A percentile compares a stretch with the other conserved stretches of the same genome.
These are phyloP conservation scores for Sinelater perroti DNA, from an alignment of 2,888 invertebrate genomes.

Conservation along the genomic window DNA sequence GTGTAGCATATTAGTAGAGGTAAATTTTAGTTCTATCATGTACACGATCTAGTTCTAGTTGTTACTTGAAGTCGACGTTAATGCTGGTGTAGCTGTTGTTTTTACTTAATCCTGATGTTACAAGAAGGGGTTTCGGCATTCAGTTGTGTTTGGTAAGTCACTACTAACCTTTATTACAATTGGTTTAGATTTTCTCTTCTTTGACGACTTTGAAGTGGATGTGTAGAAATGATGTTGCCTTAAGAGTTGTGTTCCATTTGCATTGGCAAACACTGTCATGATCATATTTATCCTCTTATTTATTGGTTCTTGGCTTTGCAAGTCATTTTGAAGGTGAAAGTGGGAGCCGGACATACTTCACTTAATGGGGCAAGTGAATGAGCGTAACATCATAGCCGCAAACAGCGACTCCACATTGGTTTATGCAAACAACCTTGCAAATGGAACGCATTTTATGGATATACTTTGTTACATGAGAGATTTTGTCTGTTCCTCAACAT, in stretches of 20 bases:
- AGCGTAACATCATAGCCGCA: too few relatives aligned
- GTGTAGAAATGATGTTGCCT: neutral
- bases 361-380: too few relatives aligned
- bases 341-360: too few relatives aligned
- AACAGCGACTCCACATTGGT: neutral
- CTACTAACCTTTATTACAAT: slow-evolving; percentile 8
- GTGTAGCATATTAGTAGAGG: neutral
- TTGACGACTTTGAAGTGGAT: neutral
- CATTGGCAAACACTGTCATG: too few relatives aligned
- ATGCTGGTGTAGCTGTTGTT: slow-evolving; percentile 8
- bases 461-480: too few relatives aligned
- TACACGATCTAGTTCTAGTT: slow-evolving; percentile 10
- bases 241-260: slow-evolving; percentile 20
- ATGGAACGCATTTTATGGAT: neutral
- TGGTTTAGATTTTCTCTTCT: slow-evolving; percentile 24
- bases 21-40: slow-evolving; percentile 5
- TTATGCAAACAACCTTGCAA: neutral
- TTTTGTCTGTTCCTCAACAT: too few relatives aligned
- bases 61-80: slow-evolving; percentile 3
- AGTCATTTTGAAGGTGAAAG: too few relatives aligned
- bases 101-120: slow-evolving; percentile 11
- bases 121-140: slow-evolving; percentile 24
- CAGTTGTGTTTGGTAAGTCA: slow-evolving; percentile 29
- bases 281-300: too few relatives aligned
- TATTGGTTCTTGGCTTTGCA: too few relatives aligned